Percentiles rank a stretch among this genome's conserved stretches.
Conservation (phyloP, 2,113 vertebrate species). For the Manacus vitellinus region DNA sequence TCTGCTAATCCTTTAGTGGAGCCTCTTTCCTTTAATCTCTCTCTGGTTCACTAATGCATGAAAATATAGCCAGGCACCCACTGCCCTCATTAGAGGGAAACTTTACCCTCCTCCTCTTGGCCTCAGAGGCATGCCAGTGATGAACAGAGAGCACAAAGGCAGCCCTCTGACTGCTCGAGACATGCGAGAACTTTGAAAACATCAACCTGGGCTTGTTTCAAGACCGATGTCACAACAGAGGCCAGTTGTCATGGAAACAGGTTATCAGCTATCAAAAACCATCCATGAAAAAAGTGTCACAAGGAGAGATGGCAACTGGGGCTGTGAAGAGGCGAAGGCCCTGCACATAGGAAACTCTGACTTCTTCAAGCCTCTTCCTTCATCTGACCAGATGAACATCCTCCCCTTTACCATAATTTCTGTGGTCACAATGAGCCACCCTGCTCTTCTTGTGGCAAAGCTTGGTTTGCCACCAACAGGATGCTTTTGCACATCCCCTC, state of each 20-base stretch:
- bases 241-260: slow-evolving; percentile 41
- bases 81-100: slow-evolving; percentile 47
- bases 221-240: slow-evolving; percentile 27
- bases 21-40: slow-evolving; percentile 34
- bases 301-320: background rate
- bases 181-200: slow-evolving; percentile 39
- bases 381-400: background rate
- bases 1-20: slow-evolving; percentile 48
- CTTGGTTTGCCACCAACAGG: background rate
- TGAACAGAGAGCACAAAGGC: background rate
- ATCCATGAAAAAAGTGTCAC: background rate
- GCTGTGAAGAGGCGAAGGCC: background rate
- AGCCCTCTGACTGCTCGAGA: background rate
- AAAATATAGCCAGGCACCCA: slow-evolving; percentile 25
- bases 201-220: slow-evolving; percentile 6
- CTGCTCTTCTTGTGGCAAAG: background rate
- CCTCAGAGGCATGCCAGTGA: background rate
- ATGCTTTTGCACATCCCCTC: background rate
- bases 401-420: background rate
- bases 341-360: background rate
- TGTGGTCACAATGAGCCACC: background rate
- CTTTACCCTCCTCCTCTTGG: background rate
- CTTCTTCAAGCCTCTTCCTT: background rate
- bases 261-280: slow-evolving; percentile 25
- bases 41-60: background rate